Evolutionary conservation across 2,113 vertebrate species (phyloP).

Genomic region (Nansenia antarctica): DNA sequence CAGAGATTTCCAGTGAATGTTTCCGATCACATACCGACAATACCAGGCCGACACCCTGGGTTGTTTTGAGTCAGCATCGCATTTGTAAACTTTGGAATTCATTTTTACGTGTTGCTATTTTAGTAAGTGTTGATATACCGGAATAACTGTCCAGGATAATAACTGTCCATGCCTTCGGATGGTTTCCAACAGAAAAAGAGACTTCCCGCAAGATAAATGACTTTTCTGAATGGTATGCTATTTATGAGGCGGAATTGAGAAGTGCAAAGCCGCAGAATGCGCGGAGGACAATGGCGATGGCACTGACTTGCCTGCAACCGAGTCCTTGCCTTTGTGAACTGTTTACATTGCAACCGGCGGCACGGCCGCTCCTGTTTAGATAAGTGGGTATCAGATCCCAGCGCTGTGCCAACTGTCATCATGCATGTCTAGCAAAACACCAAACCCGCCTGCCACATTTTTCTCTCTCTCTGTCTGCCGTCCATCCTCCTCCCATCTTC

Average conservation of each 20-base stretch:
- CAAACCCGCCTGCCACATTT: not conserved
- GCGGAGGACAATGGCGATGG: slow-evolving; percentile 28
- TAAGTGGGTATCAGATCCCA: slow-evolving; percentile 49
- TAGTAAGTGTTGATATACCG: no score
- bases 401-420: slow-evolving; percentile 34
- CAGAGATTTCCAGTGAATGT: not conserved
- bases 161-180: no score
- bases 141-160: no score
- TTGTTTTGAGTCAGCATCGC: no score
- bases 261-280: slow-evolving; percentile 52
- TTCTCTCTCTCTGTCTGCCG: not conserved
- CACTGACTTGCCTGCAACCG: slow-evolving; percentile 40
- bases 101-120: no score
- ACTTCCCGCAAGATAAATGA: no score
- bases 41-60: no score
- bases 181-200: no score
- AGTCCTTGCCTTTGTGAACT: slow-evolving; percentile 40
- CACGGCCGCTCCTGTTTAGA: slow-evolving; percentile 56
- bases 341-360: slow-evolving; percentile 52
- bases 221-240: slow-evolving; percentile 55
- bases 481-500: not conserved
- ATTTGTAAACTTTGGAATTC: no score
- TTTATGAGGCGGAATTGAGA: slow-evolving; percentile 49
- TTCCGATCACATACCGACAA: not conserved
- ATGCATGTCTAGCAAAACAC: slow-evolving; percentile 20